A percentile compares a stretch with the other conserved stretches of the same genome.
These are phyloP conservation scores for Gila robusta DNA, from an alignment of 2,797 vertebrate species.

Conservation along the genomic window DNA sequence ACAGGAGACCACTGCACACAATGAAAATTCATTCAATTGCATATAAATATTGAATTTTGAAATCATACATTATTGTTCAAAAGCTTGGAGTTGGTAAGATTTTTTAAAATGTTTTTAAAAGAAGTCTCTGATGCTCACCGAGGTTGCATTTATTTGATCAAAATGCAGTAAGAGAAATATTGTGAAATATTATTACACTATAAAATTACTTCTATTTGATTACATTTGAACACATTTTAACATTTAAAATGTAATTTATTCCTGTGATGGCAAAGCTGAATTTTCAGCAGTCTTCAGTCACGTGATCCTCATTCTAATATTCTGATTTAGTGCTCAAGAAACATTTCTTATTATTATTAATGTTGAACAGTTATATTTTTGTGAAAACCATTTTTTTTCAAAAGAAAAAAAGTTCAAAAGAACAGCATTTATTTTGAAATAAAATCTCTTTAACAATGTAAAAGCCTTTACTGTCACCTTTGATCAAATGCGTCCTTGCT, in stretches of 20 bases:
- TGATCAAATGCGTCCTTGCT: background rate
- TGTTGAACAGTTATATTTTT: no score
- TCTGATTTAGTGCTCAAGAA: background rate
- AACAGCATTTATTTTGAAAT: background rate
- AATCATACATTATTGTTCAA: background rate
- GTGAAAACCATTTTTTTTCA: background rate
- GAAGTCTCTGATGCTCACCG: background rate
- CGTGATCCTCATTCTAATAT: background rate
- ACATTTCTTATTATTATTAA: no score
- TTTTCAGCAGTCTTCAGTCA: background rate
- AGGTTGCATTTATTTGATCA: background rate
- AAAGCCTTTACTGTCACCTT: background rate
- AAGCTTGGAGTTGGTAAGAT: background rate
- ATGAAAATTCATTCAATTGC: background rate
- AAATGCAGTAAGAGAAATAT: background rate
- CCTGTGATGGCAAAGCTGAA: background rate
- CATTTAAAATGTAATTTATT: background rate
- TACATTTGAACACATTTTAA: background rate
- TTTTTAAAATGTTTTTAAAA: background rate
- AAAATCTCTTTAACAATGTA: background rate
- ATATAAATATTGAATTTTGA: background rate
- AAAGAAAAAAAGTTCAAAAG: background rate
- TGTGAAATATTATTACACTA: background rate
- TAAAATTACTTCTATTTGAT: background rate
- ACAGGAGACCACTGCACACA: slow-evolving; percentile 78